A percentile compares a stretch with the other conserved stretches of the same genome.
phyloP scores from a whole-genome alignment of 1,140 invertebrate species.

The Aphelenchoides avenae region DNA sequence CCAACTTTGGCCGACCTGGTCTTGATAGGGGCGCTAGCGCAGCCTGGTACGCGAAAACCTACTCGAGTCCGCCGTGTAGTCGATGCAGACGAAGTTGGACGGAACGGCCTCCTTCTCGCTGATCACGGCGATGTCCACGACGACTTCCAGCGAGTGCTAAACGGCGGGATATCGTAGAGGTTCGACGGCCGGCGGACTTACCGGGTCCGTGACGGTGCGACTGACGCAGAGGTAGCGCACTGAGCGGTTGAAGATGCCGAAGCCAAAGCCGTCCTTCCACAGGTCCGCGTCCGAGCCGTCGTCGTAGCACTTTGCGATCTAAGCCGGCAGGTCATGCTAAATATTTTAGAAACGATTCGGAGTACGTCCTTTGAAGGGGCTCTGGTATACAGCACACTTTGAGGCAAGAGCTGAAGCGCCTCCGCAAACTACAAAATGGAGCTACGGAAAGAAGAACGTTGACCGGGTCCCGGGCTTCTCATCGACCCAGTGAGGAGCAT shows the following conservation, averaged over 20 bases:
- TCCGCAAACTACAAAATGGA: background rate
- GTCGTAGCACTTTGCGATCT: slow-evolving; percentile 37
- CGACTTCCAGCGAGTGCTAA: slow-evolving; percentile 31
- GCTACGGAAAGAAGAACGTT: slow-evolving; percentile 3
- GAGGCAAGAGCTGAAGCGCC: no score
- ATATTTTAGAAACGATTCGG: no score
- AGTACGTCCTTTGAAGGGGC: no score
- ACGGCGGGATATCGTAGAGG: slow-evolving; percentile 7
- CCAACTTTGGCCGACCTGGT: no score
- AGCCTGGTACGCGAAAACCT: no score
- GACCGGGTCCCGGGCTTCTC: no score
- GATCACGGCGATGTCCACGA: slow-evolving; percentile 43
- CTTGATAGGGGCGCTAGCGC: no score
- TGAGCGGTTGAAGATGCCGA: slow-evolving; percentile 40
- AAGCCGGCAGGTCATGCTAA: no score
- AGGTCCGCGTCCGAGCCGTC: slow-evolving; percentile 41
- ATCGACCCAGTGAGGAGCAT: slow-evolving; percentile 17
- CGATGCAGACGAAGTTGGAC: slow-evolving; percentile 47
- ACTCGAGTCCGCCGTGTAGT: slow-evolving; percentile 46
- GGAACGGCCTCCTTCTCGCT: slow-evolving; percentile 45
- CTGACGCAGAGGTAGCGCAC: slow-evolving; percentile 34
- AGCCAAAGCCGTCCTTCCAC: slow-evolving; percentile 48
- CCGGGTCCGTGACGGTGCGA: slow-evolving; percentile 30
- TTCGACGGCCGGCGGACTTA: slow-evolving; percentile 30
- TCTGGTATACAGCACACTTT: no score